Percentiles rank a stretch among this genome's conserved stretches.
phyloP scores from a whole-genome alignment of 2,797 vertebrate species.

The Fundulus diaphanus region DNA sequence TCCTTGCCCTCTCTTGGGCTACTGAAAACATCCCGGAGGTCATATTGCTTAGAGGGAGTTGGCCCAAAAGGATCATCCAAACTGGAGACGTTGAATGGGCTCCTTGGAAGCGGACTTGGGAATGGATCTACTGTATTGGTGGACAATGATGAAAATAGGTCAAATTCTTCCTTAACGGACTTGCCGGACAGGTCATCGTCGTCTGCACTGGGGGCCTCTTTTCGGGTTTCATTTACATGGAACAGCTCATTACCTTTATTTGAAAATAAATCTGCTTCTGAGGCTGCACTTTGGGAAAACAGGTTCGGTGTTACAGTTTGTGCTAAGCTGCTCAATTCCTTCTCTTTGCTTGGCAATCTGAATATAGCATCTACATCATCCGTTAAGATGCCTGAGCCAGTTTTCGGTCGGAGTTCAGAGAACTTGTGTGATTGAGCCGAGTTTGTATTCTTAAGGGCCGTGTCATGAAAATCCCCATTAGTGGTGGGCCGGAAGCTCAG shows the following conservation, averaged over 20 bases:
- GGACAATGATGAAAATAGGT: constrained; percentile 42
- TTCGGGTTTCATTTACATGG: neutral
- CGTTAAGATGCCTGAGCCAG: constrained; percentile 12
- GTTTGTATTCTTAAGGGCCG: constrained; percentile 1
- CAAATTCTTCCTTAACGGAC: neutral
- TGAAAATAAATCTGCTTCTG: constrained; percentile 29
- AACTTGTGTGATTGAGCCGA: neutral
- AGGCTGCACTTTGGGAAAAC: neutral
- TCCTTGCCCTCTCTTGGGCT: constrained; percentile 16
- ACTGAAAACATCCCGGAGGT: constrained; percentile 33
- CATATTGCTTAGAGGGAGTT: constrained; percentile 14
- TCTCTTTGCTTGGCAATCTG: constrained; percentile 11
- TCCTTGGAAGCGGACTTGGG: constrained; percentile 35
- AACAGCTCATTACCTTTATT: neutral
- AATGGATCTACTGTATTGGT: constrained; percentile 32
- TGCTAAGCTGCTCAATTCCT: constrained; percentile 19
- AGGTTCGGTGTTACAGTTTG: neutral
- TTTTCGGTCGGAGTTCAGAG: neutral
- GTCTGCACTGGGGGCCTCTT: neutral
- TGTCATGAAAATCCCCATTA: neutral
- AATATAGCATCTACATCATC: neutral
- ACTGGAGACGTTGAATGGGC: constrained; percentile 50
- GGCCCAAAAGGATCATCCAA: constrained; percentile 41
- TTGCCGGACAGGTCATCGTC: neutral
- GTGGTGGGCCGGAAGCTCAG: neutral